Evolutionary conservation across 2,113 vertebrate species (phyloP), one percentile per base, ranked within the genome.

Genomic region (Sakesphorus luctuosus): DNA sequence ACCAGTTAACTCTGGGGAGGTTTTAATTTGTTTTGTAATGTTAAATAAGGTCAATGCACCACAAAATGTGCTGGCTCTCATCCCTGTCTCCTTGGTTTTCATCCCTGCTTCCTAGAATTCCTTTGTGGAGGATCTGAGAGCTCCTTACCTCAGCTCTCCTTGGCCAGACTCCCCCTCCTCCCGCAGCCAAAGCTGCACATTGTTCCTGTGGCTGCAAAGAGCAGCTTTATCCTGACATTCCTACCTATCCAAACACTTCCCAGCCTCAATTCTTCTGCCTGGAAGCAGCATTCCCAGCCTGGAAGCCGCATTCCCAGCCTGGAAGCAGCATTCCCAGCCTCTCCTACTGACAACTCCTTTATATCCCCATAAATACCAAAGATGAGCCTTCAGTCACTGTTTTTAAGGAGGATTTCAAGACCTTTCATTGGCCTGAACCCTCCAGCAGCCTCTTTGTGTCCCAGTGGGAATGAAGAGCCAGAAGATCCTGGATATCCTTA

Each of bases 31-130:
- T 35, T 87, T 79, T 25, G 62, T 80, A 38, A 85, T 90, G 92
- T 92, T 83, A 92, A 92, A 89, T 59, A 35, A 95, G 95, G 94
- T 95, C 90, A 93, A 26, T 4, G 29, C 47, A 80, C 96, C 80
- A 6, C 91, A 87, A 50, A 94, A 92, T 55, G 15, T 81, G 46
- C 75, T 95, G 95, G 90, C 94, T 86, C 38, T 14, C 28, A 10
- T 80, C 44, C 44, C 17, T 0, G 5, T 65, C 75, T 91, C 79
- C 44, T 26, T 4, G 9, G 4, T 35, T 46, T 29, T 25, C 3
- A 52, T 18, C 53, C 59, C 9, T 5, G 35, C 72, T 92, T 92
- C 72, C 91, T 78, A 16, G 84, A 93, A n/a, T 89, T 81, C 47
- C 84, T 75, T 13, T 50, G 21, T n/a, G 61, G n/a, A 84, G 77